Percentiles rank a stretch among this genome's conserved stretches.
These are phyloP conservation scores for Luperina testacea DNA, from an alignment of 2,888 invertebrate genomes.

Conservation along the genomic window DNA sequence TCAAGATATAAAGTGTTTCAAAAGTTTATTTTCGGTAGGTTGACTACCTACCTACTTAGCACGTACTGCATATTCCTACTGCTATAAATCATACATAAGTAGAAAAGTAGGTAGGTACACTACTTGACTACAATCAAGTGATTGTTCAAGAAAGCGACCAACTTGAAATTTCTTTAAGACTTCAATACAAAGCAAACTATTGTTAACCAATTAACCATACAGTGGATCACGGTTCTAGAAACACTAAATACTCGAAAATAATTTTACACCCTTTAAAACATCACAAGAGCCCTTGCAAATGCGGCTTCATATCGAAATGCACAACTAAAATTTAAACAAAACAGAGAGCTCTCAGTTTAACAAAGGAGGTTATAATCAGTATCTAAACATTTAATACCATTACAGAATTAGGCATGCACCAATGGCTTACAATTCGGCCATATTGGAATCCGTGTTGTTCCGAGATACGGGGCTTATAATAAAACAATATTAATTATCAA, in stretches of 20 bases:
- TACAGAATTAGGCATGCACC: constrained; percentile 79
- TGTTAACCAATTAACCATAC: background rate
- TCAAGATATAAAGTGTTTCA: background rate
- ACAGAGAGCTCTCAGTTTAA: constrained; percentile 29
- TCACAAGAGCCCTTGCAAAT: background rate
- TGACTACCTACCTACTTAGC: background rate
- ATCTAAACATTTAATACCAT: constrained; percentile 80
- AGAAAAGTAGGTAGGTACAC: background rate
- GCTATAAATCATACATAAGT: background rate
- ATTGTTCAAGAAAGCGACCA: background rate
- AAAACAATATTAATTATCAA: constrained; percentile 87
- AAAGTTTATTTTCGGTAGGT: background rate
- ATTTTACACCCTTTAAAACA: background rate
- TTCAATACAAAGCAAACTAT: background rate
- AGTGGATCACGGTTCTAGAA: background rate
- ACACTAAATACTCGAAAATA: background rate
- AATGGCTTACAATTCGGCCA: constrained; percentile 74
- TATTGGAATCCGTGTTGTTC: constrained; percentile 65
- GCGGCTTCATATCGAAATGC: constrained; percentile 8
- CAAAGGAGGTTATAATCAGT: constrained; percentile 73
- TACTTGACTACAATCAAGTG: background rate
- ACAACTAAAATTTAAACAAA: constrained; percentile 30
- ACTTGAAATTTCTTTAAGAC: background rate
- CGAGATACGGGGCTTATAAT: constrained; percentile 85
- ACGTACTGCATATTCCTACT: background rate